These are phyloP conservation scores for Acrocephalus scirpaceus DNA, from an alignment of 2,797 vertebrate species.

Conservation along the genomic window DNA sequence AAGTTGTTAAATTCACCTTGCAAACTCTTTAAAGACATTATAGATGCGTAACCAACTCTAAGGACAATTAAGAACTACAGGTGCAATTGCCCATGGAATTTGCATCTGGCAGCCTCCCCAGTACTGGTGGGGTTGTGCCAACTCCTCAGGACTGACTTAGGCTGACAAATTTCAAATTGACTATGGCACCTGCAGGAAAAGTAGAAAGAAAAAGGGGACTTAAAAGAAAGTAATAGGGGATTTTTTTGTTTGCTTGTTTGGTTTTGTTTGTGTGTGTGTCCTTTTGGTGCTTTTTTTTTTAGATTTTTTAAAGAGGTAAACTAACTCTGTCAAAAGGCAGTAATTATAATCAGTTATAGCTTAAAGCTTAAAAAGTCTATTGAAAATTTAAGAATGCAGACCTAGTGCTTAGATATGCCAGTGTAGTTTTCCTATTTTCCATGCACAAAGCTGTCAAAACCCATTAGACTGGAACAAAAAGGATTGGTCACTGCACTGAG, in stretches of 20 bases:
- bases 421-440: not conserved
- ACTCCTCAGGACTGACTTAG: not conserved
- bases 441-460: not conserved
- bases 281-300: rapidly evolving
- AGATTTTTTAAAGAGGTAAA: not conserved
- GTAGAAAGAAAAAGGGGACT: not conserved
- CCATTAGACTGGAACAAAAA: not conserved
- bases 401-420: not conserved
- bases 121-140: not conserved
- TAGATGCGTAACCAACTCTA: not conserved
- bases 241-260: not conserved
- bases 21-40: not conserved
- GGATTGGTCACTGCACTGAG: not conserved
- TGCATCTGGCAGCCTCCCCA: constrained; percentile 3
- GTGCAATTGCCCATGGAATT: constrained; percentile 43
- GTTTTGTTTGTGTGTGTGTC: not conserved
- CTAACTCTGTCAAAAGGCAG: not conserved
- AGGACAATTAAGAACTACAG: constrained; percentile 8
- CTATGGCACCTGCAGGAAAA: not conserved
- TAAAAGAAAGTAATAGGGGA: not conserved
- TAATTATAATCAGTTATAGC: not conserved
- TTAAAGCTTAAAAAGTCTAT: not conserved
- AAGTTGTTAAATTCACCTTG: constrained; percentile 36
- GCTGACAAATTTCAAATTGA: not conserved
- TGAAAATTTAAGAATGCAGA: not conserved